These are phyloP conservation scores for Lasiurus borealis DNA, from an alignment of 2,113 vertebrate genomes.

Conservation along the genomic window DNA sequence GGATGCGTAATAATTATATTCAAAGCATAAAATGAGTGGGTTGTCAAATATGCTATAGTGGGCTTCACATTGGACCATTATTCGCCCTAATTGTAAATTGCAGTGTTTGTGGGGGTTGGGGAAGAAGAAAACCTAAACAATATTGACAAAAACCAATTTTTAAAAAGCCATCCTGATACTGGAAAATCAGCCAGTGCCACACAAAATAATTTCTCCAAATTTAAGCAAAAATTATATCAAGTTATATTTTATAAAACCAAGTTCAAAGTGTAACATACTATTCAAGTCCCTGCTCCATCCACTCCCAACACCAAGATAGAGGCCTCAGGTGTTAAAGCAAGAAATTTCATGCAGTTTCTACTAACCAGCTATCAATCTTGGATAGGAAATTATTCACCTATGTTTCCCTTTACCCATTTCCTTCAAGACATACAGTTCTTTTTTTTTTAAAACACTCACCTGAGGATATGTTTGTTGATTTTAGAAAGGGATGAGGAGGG, in stretches of 20 bases:
- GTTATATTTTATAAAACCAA: conserved; percentile 49
- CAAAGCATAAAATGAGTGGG: conserved; percentile 46
- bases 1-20: conserved; percentile 56
- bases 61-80: conserved; percentile 11
- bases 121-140: not conserved
- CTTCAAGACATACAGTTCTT: conserved; percentile 24
- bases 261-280: not conserved
- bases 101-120: not conserved
- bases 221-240: not conserved
- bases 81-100: not conserved
- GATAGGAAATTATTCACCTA: conserved; percentile 30
- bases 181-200: conserved; percentile 13
- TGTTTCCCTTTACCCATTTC: not conserved
- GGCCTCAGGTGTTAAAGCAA: not conserved
- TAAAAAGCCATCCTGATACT: not conserved
- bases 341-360: conserved; percentile 15
- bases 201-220: conserved; percentile 47
- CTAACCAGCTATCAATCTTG: not conserved
- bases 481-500: not conserved
- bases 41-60: not conserved
- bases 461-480: not conserved
- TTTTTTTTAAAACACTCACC: not conserved
- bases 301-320: not conserved
- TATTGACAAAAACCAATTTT: not conserved
- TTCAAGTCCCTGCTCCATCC: not conserved